Conservation (phyloP, 2,888 invertebrate genomes). For the Parnassius orleans region DNA sequence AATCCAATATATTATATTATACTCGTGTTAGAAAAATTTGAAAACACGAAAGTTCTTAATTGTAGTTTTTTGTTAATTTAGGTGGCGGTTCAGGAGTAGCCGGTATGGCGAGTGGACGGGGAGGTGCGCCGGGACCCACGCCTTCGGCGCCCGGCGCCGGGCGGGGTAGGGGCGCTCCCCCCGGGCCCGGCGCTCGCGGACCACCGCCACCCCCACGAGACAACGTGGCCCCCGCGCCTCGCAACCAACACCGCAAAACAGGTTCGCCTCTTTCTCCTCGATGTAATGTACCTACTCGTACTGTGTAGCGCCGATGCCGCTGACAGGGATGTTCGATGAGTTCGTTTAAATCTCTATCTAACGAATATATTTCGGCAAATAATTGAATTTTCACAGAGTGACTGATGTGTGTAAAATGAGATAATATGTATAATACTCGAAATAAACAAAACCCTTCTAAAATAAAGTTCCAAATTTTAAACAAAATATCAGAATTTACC, state of each 20-base stretch:
- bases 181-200: conserved; percentile 90
- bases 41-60: too few species aligned
- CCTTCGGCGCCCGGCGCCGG: conserved; percentile 35
- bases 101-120: conserved; percentile 33
- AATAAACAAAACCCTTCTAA: too few species aligned
- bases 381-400: too few species aligned
- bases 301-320: conserved; percentile 46
- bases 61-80: neutral
- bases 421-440: too few species aligned
- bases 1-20: too few species aligned
- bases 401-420: too few species aligned
- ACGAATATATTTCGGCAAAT: too few species aligned
- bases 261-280: conserved; percentile 51
- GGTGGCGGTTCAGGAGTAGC: conserved; percentile 13
- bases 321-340: conserved; percentile 25
- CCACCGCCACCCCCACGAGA: conserved; percentile 93
- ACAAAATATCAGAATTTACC: too few species aligned
- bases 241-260: conserved; percentile 73
- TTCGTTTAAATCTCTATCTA: too few species aligned
- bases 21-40: too few species aligned
- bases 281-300: conserved; percentile 31
- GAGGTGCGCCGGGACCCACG: conserved; percentile 38
- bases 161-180: conserved; percentile 46
- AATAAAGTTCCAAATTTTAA: too few species aligned
- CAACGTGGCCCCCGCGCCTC: conserved; percentile 74